Conservation (phyloP, 2,888 invertebrate species). For the Drosophila niveifrons region DNA sequence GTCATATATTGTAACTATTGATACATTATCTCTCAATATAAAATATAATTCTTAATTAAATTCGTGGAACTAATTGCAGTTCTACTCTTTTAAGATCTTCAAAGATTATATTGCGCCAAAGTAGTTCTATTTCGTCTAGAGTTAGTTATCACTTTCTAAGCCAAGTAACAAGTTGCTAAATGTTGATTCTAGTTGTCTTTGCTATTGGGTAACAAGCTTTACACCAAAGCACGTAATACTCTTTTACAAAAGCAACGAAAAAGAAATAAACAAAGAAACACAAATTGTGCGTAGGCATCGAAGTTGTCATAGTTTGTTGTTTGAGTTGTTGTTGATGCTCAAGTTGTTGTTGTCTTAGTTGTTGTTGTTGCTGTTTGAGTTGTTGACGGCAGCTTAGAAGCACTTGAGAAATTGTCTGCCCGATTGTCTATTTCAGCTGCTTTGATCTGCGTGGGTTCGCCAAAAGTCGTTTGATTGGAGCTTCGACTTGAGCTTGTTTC, state of each 20-base stretch:
- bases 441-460: constrained; percentile 56
- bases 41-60: too few species aligned
- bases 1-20: too few species aligned
- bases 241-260: background rate
- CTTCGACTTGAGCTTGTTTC: constrained; percentile 47
- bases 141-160: background rate
- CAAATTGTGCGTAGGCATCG: constrained; percentile 63
- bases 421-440: constrained; percentile 49
- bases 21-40: too few species aligned
- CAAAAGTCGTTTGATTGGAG: constrained; percentile 71
- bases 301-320: constrained; percentile 50
- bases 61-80: too few species aligned
- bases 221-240: constrained; percentile 12
- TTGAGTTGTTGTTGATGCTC: constrained; percentile 28
- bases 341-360: constrained; percentile 35
- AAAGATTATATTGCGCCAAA: background rate
- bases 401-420: constrained; percentile 69
- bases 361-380: constrained; percentile 23
- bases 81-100: too few species aligned
- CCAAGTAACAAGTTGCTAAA: background rate
- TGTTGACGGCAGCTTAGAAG: constrained; percentile 62
- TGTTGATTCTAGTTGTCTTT: background rate
- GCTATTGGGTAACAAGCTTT: constrained; percentile 8
- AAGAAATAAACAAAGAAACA: constrained; percentile 29
- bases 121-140: background rate